Base-by-base conservation (phyloP, 2,113 vertebrate genomes). In the Dissostichus mawsoni region DNA sequence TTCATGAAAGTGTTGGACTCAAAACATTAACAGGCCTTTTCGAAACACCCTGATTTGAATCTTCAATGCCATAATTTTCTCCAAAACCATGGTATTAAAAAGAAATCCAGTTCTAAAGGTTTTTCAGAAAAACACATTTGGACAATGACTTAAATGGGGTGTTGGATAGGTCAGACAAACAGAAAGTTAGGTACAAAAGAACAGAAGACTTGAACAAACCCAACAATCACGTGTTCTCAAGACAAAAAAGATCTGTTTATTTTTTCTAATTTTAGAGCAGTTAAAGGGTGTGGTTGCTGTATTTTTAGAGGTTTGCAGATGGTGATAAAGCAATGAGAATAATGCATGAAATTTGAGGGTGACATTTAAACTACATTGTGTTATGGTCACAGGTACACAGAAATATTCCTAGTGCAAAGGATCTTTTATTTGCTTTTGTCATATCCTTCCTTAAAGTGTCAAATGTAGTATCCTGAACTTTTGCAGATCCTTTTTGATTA, bases 401-500 rank as follows among this genome's bases (percentile, higher is more conserved):
- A 18, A 20, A 65, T 2, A 4, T 18, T 51, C 41, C 47, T 51
- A 45, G 16, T 18, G 58, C 51, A 10, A 5, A 29, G 5, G 44
- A 41, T 48, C 29, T 61, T 53, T 66, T 51, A 57, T 69, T 25
- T 13, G 11, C 13, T 50, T 1, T 14, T 62, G 62, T 58, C 18
- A 56, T 36, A 51, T 69, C 52, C 53, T 23, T 80, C 29, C 29
- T 76, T 66, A 14, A 45, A 70, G 25, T 78, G 45, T 61, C 53
- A 4, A 8, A 10, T n/a, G n/a, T 48, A 20, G 64, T 13, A 44
- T 51, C 36, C 10, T 63, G 14, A 64, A 66, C 65, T 68, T 76
- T 82, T 71, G 2, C 59, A 33, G 2, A 5, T 63, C 20, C 36
- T 25, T 66, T 47, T 82, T 69, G n/a, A 56, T 64, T 23, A 8